These are phyloP conservation scores for Mormoops blainvillei DNA, from an alignment of 2,113 vertebrate species.

Conservation along the genomic window DNA sequence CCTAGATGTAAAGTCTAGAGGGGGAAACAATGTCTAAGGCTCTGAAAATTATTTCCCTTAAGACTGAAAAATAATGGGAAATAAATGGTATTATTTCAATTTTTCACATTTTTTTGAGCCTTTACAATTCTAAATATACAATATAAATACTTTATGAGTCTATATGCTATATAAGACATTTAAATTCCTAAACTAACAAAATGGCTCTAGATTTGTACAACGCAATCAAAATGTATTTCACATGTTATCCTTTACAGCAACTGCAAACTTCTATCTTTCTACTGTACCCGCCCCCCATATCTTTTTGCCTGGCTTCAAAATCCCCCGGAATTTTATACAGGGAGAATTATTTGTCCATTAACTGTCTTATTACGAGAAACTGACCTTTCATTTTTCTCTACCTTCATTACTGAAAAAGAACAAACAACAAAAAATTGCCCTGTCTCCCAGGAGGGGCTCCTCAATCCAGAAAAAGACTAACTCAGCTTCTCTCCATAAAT, in stretches of 20 bases:
- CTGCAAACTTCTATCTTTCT: not conserved
- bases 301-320: not conserved
- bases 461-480: slow-evolving; percentile 24
- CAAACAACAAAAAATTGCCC: not conserved
- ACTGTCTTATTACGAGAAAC: not conserved
- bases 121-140: not conserved
- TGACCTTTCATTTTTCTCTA: not conserved
- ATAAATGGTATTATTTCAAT: not conserved
- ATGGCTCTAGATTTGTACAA: not conserved
- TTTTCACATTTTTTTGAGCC: not conserved
- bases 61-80: not conserved
- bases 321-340: not conserved
- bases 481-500: not conserved
- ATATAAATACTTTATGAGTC: not conserved
- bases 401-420: not conserved
- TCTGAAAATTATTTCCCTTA: slow-evolving; percentile 13
- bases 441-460: slow-evolving; percentile 31
- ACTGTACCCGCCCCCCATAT: not conserved
- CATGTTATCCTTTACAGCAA: not conserved
- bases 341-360: not conserved
- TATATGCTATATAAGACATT: not conserved
- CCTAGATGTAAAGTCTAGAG: not conserved
- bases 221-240: not conserved
- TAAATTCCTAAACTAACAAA: not conserved
- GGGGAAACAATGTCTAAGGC: not conserved